phyloP scores from a whole-genome alignment of 2,888 invertebrate genomes.

The Alviniconcha strummeri region DNA sequence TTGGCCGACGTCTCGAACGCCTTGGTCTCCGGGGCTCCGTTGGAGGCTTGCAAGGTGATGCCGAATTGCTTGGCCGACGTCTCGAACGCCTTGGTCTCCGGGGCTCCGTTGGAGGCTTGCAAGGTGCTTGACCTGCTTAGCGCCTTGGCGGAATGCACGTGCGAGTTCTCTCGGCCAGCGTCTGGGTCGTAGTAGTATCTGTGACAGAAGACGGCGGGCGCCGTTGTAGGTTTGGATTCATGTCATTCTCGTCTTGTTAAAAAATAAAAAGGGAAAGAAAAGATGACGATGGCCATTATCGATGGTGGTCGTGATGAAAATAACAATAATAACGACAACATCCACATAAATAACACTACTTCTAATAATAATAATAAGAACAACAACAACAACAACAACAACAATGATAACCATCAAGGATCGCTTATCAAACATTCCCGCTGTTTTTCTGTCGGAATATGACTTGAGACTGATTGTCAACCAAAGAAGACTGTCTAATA shows the following conservation, averaged over 20 bases:
- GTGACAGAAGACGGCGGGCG: constrained; percentile 14
- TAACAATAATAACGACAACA: no score
- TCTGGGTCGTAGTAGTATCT: constrained; percentile 34
- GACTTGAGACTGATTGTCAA: no score
- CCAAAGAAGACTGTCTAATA: neutral
- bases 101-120: neutral
- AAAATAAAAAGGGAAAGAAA: no score
- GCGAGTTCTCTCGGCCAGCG: neutral
- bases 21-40: neutral
- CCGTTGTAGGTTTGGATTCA: no score
- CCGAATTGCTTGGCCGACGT: constrained; percentile 19
- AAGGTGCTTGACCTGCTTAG: constrained; percentile 2
- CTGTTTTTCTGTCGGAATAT: no score
- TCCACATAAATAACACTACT: no score
- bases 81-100: neutral
- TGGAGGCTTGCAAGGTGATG: constrained; percentile 6
- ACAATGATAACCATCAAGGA: neutral
- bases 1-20: neutral
- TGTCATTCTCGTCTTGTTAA: no score
- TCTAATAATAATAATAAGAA: neutral
- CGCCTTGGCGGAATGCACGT: constrained; percentile 10
- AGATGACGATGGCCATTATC: no score
- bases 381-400: constrained; percentile 18
- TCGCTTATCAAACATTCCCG: no score
- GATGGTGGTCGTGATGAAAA: no score